These are phyloP conservation scores for Eriosoma lanigerum DNA, from an alignment of 1,140 invertebrate species.

Conservation along the genomic window DNA sequence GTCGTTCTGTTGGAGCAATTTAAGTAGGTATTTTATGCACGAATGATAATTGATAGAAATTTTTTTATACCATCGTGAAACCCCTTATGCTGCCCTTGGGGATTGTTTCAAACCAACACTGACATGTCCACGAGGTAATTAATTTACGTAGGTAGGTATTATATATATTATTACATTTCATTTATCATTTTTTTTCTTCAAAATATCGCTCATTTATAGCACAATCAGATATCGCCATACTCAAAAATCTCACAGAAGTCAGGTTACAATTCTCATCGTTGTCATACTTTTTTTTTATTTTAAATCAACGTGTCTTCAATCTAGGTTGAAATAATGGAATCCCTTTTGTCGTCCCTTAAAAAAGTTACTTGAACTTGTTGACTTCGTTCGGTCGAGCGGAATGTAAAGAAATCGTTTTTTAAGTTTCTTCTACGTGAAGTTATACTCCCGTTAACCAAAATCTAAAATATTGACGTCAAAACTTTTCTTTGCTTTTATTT, in stretches of 20 bases:
- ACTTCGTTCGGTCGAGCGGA: conserved; percentile 3
- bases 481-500: no score
- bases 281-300: background rate
- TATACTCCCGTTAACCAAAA: background rate
- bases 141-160: background rate
- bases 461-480: background rate
- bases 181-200: no score
- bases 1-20: background rate
- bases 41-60: conserved; percentile 9
- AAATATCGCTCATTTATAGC: no score
- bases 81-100: background rate
- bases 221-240: no score
- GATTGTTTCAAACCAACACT: background rate
- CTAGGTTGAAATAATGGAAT: background rate
- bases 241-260: no score
- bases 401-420: background rate
- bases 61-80: background rate
- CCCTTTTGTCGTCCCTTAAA: no score
- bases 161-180: background rate
- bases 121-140: background rate
- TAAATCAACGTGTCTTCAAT: background rate
- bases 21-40: background rate
- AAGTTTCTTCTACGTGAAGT: background rate
- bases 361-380: conserved; percentile 8
- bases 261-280: background rate